Base-by-base conservation (phyloP, 2,797 vertebrate species). In the Serranus cabrilla region DNA sequence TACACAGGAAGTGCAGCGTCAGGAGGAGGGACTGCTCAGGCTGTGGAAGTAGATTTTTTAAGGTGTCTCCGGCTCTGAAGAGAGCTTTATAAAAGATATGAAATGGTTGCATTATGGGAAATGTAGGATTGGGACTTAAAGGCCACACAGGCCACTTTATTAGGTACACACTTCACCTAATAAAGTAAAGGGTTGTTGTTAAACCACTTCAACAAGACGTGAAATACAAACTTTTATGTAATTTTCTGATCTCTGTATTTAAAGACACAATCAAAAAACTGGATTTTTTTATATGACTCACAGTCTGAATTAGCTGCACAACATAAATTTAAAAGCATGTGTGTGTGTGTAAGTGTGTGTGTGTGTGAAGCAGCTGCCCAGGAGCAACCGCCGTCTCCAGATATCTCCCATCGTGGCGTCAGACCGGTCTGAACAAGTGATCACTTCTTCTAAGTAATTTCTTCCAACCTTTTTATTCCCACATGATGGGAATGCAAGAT, bases 361-460 rank as follows among this genome's bases (percentile, higher is more conserved):
- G n/a, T n/a, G n/a, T n/a, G n/a, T 46, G 51, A 20, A 63, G 50
- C 31, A 45, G 51, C 63, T 39, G 39, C 43, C 23, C 10, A 45
- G 40, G 18, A 81, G 21, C 72, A 73, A 68, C 58, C 57, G 0
- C 74, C 20, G 70, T 64, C 65, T 58, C 18, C 20, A 40, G 56
- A 59, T 34, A 55, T 59, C 52, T 60, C 65, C 60, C 68, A 61
- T 52, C 40, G 5, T 68, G 77, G 43, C 31, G 43, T 85, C 83
- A 67, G 25, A 51, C 60, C 56, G 65, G 16, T 73, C 60, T 18
- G 9, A 69, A 34, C 80, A 42, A 52, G 62, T 70, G 76, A 84
- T 77, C 72, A 7, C 52, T 72, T 66, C 64, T 76, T 78, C 76
- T 72, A 43, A 51, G 37, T 72, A 7, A 57, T 59, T 79, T 73